These are phyloP conservation scores for Neodiprion pinetum DNA, from an alignment of 1,140 invertebrate genomes.

Conservation along the genomic window DNA sequence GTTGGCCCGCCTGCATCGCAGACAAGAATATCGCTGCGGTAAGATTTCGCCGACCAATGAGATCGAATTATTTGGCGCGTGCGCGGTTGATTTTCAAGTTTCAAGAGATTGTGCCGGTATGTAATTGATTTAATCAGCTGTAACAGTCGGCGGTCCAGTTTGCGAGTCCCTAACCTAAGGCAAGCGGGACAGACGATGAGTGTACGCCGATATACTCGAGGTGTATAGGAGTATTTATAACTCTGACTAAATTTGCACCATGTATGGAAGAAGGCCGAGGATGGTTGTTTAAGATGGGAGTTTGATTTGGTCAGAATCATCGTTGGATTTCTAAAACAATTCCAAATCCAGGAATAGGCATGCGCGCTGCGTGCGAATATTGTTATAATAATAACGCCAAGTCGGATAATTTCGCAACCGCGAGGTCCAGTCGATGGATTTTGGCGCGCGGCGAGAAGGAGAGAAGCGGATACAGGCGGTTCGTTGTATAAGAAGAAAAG, in stretches of 20 bases:
- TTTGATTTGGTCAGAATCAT: not conserved
- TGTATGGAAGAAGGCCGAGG: constrained; percentile 15
- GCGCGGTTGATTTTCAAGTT: no score
- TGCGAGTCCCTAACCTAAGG: not conserved
- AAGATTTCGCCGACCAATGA: no score
- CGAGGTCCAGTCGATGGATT: no score
- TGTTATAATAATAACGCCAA: not conserved
- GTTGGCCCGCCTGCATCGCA: no score
- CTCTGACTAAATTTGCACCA: constrained; percentile 14
- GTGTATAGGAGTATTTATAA: not conserved
- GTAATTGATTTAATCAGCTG: not conserved
- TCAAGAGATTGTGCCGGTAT: no score
- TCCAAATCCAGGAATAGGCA: not conserved
- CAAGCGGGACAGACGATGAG: not conserved
- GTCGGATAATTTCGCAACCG: not conserved
- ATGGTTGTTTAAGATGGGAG: not conserved
- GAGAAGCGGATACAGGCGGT: not conserved
- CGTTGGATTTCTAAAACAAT: not conserved
- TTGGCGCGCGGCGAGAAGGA: not conserved
- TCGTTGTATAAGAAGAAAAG: not conserved
- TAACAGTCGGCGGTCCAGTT: not conserved
- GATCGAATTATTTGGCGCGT: no score
- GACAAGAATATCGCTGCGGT: no score
- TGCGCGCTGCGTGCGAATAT: not conserved
- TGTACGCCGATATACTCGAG: not conserved